Evolutionary conservation across 2,888 invertebrate genomes (phyloP), one percentile per base, ranked within the genome.

Genomic region (Synanthedon vespiformis): DNA sequence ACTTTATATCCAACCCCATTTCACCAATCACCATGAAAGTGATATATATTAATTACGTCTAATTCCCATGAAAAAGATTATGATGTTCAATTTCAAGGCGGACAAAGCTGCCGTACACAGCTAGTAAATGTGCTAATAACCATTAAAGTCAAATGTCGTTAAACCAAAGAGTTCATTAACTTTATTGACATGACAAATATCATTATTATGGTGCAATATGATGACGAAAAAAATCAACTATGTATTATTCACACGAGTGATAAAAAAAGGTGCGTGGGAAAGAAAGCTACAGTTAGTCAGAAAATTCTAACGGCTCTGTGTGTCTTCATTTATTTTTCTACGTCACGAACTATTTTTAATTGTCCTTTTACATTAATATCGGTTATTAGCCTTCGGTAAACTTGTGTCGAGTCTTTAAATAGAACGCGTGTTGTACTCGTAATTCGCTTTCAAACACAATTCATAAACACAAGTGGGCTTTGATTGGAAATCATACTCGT

Each of bases 191-290:
- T 18, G 48, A 18, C 48, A 8, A 16, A 48, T 48, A 48, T n/a
- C 12, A 22, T 62, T 61, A 63, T 57, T 55, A 54, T 60, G 47
- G 48, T 54, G 54, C 53, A 54, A 54, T 53, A 54, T 49, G 52
- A 51, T 14, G 34, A 22, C 27, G 11, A 40, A 71, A 67, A n/a
- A 69, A 64, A 62, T 49, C 48, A 54, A 62, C 77, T 79, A n/a
- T n/a, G n/a, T n/a, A 77, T 68, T 80, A 78, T 78, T 66, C 63
- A 60, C 62, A 10, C 4, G 52, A 53, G 60, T 14, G 58, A 67
- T 56, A 61, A 60, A 53, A 63, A 73, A 68, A 68, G 67, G 58
- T 62, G 78, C 72, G 80, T 80, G 70, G 80, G 80, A 64, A 65
- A 40, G 80, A 64, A 65, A 40, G 10, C 51, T 49, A 68, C 69